A percentile compares a stretch with the other conserved stretches of the same genome.
Evolutionary conservation across 2,888 invertebrate genomes (phyloP).

Genomic region (Monoplex corrugatus): DNA sequence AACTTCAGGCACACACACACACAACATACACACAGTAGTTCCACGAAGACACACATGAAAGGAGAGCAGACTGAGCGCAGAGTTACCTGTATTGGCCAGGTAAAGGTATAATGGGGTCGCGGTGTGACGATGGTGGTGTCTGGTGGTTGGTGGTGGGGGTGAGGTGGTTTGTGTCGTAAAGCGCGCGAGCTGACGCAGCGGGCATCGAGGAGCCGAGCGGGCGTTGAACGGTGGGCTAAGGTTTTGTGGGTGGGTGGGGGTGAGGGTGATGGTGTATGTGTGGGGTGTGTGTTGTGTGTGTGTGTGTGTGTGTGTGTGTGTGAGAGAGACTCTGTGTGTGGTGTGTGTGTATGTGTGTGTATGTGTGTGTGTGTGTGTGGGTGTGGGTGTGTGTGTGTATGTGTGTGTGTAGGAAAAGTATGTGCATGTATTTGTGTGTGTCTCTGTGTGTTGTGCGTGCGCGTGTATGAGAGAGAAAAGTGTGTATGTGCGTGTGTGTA

Average conservation of each 20-base stretch:
- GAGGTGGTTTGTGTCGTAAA: not conserved
- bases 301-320: conserved; percentile 15
- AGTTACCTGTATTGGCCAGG: conserved; percentile 8
- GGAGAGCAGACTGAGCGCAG: too few relatives aligned
- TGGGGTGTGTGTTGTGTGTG: conserved; percentile 10
- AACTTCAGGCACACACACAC: not conserved
- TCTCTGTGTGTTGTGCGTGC: not conserved
- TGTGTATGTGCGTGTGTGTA: conserved; percentile 10
- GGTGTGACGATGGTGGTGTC: too few relatives aligned
- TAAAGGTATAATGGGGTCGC: not conserved
- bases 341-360: not conserved
- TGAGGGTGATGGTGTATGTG: not conserved
- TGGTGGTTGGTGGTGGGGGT: too few relatives aligned
- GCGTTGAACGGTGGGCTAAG: not conserved
- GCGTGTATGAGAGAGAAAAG: not conserved
- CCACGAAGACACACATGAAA: not conserved
- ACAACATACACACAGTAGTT: not conserved
- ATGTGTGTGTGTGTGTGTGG: not conserved
- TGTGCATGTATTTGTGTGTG: not conserved
- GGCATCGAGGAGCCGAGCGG: not conserved
- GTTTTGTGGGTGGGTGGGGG: conserved; percentile 2
- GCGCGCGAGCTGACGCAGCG: not conserved
- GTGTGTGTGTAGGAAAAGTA: not conserved
- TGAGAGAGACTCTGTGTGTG: not conserved
- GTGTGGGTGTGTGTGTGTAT: not conserved